Conservation (phyloP, 2,797 vertebrate genomes). For the Sebastes wilsoni region DNA sequence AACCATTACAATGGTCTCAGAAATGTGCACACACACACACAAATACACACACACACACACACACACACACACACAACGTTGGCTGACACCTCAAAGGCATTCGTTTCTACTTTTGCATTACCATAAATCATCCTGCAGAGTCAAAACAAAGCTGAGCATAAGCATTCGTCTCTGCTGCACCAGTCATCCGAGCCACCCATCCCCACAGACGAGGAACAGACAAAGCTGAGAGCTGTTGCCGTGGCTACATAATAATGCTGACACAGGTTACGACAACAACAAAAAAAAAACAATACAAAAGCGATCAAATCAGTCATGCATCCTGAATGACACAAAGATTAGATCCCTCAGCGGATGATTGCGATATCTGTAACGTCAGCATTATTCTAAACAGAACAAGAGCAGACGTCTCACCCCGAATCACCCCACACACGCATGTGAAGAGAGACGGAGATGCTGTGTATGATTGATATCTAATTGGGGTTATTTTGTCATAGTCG, state of each 20-base stretch:
- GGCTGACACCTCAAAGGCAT: conserved; percentile 1
- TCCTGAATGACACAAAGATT: background rate
- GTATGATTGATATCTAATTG: background rate
- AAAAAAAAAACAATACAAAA: background rate
- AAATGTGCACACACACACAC: background rate
- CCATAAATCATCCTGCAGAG: conserved; percentile 36
- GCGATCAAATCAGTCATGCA: background rate
- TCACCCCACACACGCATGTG: background rate
- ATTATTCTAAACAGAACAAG: conserved; percentile 10
- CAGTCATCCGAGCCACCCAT: conserved; percentile 36
- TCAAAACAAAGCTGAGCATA: conserved; percentile 39
- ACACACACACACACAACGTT: background rate
- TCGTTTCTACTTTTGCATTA: conserved; percentile 17
- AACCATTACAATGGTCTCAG: background rate
- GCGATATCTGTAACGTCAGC: conserved; percentile 26
- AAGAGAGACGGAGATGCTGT: background rate
- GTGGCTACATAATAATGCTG: conserved; percentile 35
- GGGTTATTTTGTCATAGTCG: background rate
- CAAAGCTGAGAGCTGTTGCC: conserved; percentile 20
- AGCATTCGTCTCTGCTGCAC: conserved; percentile 25
- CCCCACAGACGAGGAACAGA: conserved; percentile 27
- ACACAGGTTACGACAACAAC: conserved; percentile 22
- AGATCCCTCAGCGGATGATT: conserved; percentile 1
- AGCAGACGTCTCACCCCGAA: background rate
- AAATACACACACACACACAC: too few relatives aligned